Conservation (phyloP, 2,888 invertebrate species). For the Pandemis heparana region DNA sequence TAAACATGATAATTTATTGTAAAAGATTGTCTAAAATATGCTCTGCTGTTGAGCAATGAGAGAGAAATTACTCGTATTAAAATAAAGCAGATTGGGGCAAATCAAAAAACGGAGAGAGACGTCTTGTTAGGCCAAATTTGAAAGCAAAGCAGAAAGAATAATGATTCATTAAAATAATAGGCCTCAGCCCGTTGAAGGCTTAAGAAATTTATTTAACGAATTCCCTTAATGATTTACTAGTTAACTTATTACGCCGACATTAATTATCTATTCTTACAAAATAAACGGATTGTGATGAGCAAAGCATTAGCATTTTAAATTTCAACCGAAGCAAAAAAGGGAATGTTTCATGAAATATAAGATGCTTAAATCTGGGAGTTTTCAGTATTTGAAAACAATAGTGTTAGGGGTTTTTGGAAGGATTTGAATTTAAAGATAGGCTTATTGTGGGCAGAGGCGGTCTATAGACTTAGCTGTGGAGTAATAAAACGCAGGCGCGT, state of each 20-base stretch:
- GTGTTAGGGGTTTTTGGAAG: constrained; percentile 6
- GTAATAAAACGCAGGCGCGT: constrained; percentile 33
- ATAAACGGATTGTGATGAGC: constrained; percentile 40
- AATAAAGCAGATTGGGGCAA: constrained; percentile 15
- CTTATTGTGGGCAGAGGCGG: not conserved
- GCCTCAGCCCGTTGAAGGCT: constrained; percentile 49
- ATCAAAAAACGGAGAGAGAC: constrained; percentile 13
- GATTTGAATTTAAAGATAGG: constrained; percentile 19
- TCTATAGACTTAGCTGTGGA: constrained; percentile 25
- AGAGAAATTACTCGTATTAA: constrained; percentile 3
- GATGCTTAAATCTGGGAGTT: constrained; percentile 22
- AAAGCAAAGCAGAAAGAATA: constrained; percentile 35
- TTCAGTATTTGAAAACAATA: constrained; percentile 35
- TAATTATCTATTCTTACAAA: constrained; percentile 53
- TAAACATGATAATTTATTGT: not conserved
- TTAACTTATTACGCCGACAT: constrained; percentile 59
- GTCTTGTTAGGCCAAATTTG: constrained; percentile 24
- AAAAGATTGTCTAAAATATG: not conserved
- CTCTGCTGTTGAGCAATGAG: not conserved
- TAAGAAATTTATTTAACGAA: constrained; percentile 56
- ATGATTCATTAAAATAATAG: constrained; percentile 51
- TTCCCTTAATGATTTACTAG: constrained; percentile 56
- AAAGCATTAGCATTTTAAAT: constrained; percentile 39
- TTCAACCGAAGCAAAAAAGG: constrained; percentile 33
- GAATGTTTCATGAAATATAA: constrained; percentile 28